Conservation (phyloP, 2,113 vertebrate species). For the Xenus cinereus region DNA sequence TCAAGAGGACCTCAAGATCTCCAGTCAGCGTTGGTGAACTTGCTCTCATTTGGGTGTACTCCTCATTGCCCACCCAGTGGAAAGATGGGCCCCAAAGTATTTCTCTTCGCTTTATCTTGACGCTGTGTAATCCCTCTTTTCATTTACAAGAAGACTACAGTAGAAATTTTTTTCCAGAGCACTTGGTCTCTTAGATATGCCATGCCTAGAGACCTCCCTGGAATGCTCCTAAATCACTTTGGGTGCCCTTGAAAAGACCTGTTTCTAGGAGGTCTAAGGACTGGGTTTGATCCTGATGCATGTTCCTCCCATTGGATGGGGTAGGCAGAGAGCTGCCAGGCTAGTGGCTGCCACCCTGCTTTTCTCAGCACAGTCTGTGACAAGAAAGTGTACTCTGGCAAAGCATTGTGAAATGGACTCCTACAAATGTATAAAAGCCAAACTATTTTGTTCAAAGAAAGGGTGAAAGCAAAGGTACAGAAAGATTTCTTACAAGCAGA, state of each 20-base stretch:
- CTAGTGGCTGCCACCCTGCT: not conserved
- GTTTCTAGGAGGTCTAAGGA: not conserved
- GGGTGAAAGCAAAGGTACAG: not conserved
- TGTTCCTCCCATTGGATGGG: not conserved
- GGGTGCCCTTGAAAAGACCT: not conserved
- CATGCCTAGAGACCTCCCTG: not conserved
- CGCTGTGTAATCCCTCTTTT: not conserved
- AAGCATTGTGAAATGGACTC: not conserved
- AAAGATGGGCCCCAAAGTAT: not conserved
- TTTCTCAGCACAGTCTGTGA: not conserved
- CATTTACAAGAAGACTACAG: not conserved
- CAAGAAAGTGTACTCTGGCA: not conserved
- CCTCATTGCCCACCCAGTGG: fast-evolving
- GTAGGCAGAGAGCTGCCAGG: not conserved
- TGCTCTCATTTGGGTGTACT: not conserved
- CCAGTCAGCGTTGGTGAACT: not conserved
- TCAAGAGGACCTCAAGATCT: not conserved
- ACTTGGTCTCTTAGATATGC: not conserved
- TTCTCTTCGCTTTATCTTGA: not conserved
- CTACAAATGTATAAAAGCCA: not conserved
- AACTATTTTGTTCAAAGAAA: not conserved
- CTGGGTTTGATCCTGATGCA: not conserved
- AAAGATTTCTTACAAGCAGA: not conserved
- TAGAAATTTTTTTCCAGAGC: not conserved
- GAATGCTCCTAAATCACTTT: not conserved